These are phyloP conservation scores for Phalanger gymnotis DNA, from an alignment of 2,797 vertebrate genomes.

Conservation along the genomic window DNA sequence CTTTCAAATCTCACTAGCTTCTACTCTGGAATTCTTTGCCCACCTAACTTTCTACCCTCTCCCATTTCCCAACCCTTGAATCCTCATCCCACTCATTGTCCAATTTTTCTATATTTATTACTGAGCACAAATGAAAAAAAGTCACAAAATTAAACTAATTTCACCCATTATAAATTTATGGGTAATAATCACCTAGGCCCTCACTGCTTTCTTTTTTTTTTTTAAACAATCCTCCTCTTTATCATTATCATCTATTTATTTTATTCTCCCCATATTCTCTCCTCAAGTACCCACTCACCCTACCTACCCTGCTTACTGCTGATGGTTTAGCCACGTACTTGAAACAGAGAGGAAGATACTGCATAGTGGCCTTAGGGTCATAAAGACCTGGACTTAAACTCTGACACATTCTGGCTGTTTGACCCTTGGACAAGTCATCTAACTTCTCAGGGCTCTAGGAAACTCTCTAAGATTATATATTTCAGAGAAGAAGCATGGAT, in stretches of 20 bases:
- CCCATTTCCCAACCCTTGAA: not conserved
- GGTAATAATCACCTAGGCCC: not conserved
- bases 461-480: not conserved
- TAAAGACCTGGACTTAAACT: not conserved
- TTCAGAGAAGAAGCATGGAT: not conserved
- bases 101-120: not conserved
- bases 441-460: not conserved
- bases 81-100: not conserved
- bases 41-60: not conserved
- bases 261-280: not conserved
- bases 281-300: not conserved
- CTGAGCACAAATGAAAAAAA: not conserved
- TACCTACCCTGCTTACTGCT: not conserved
- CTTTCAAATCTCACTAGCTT: not conserved
- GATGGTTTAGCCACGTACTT: not conserved
- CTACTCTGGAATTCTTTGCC: not conserved
- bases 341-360: not conserved
- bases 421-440: not conserved
- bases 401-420: not conserved
- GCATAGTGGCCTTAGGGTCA: not conserved
- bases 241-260: no score
- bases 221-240: no score
- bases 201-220: no score
- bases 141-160: not conserved
- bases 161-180: not conserved